phyloP scores from a whole-genome alignment of 2,113 vertebrate species.

The Pyxicephalus adspersus region DNA sequence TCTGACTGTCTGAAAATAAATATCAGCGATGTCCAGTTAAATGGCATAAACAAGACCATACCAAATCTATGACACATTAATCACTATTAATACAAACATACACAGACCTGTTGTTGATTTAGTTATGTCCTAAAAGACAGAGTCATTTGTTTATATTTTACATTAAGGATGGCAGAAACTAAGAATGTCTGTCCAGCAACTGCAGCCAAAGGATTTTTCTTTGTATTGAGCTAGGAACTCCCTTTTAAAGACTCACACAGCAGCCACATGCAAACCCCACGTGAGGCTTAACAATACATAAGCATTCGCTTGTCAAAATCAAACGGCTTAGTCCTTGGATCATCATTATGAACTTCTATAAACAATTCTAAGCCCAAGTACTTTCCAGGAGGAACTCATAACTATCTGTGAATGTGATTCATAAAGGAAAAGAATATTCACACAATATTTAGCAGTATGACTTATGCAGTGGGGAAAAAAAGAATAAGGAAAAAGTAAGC shows the following conservation, averaged over 20 bases:
- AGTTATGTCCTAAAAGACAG: too few relatives aligned
- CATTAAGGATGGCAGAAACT: too few relatives aligned
- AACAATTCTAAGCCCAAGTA: background rate
- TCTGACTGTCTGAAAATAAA: too few relatives aligned
- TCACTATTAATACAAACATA: too few relatives aligned
- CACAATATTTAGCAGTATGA: background rate
- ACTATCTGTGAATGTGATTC: background rate
- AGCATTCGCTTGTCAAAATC: background rate
- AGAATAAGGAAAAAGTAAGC: background rate
- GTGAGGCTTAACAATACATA: background rate
- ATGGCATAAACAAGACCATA: too few relatives aligned
- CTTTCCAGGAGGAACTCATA: background rate
- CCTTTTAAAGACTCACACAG: background rate
- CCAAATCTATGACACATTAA: too few relatives aligned
- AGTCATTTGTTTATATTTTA: too few relatives aligned
- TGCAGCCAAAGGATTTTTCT: background rate
- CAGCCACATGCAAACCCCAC: background rate
- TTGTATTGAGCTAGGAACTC: background rate
- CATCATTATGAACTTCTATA: constrained; percentile 4
- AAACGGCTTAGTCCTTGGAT: background rate
- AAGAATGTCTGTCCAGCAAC: too few relatives aligned
- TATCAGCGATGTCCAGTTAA: too few relatives aligned
- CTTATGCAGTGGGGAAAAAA: background rate
- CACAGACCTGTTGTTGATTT: too few relatives aligned
- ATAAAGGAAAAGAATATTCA: constrained; percentile 14